phyloP scores from a whole-genome alignment of 2,888 invertebrate species.

The Pilophorus perplexus region DNA sequence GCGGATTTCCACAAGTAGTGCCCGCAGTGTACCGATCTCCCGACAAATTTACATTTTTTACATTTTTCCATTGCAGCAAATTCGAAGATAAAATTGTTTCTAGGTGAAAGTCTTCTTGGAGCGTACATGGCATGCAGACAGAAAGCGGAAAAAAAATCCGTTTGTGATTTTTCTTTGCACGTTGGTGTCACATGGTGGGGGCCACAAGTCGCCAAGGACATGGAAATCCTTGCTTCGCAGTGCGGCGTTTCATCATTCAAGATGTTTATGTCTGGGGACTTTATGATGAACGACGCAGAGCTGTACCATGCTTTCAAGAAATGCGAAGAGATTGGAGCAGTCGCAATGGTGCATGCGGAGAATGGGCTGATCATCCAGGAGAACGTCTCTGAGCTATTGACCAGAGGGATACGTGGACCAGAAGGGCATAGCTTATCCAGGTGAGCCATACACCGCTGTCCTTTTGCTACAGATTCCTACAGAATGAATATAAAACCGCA shows the following conservation, averaged over 20 bases:
- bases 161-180: slow-evolving; percentile 95
- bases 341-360: slow-evolving; percentile 95
- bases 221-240: slow-evolving; percentile 77
- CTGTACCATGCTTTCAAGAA: slow-evolving; percentile 80
- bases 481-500: too few species aligned
- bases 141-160: slow-evolving; percentile 79
- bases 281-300: slow-evolving; percentile 88
- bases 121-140: slow-evolving; percentile 58
- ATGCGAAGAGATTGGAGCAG: slow-evolving; percentile 78
- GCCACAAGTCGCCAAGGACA: slow-evolving; percentile 72
- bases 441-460: too few species aligned
- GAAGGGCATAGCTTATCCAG: slow-evolving; percentile 92
- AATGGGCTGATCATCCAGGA: slow-evolving; percentile 90
- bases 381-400: slow-evolving; percentile 81
- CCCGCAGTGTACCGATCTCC: too few species aligned
- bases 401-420: slow-evolving; percentile 84
- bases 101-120: slow-evolving; percentile 84
- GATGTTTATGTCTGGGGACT: slow-evolving; percentile 86
- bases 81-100: too few species aligned
- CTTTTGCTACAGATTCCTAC: too few species aligned
- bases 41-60: too few species aligned
- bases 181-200: slow-evolving; percentile 88
- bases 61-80: too few species aligned
- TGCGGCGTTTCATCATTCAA: slow-evolving; percentile 95
- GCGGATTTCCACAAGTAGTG: too few species aligned